Percentiles rank a stretch among this genome's conserved stretches.
These are phyloP conservation scores for Coptodon bakossiorum DNA, from an alignment of 2,113 vertebrate genomes.

Conservation along the genomic window DNA sequence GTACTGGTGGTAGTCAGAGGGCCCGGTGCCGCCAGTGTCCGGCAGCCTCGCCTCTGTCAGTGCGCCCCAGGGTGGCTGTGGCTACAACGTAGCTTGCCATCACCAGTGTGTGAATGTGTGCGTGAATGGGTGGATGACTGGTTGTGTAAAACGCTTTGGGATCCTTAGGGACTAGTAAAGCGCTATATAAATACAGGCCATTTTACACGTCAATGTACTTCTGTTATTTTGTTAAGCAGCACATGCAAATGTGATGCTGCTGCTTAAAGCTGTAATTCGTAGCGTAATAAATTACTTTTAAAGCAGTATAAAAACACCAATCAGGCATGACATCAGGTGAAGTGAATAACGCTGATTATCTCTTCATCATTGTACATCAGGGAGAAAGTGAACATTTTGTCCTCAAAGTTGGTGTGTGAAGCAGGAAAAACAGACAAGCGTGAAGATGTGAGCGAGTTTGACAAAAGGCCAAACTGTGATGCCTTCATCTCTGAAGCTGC, in stretches of 20 bases:
- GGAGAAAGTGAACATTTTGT: not conserved
- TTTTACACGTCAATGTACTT: fast-evolving
- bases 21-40: too few relatives aligned
- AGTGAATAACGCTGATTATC: fast-evolving
- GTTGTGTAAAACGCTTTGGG: too few relatives aligned
- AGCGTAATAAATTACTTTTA: not conserved
- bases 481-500: fast-evolving
- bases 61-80: too few relatives aligned
- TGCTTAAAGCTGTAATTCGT: not conserved
- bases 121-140: too few relatives aligned
- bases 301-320: not conserved
- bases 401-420: not conserved
- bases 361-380: fast-evolving
- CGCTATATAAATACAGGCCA: too few relatives aligned
- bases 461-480: not conserved
- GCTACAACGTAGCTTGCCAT: too few relatives aligned
- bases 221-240: not conserved
- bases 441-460: not conserved
- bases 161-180: too few relatives aligned
- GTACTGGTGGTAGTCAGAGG: too few relatives aligned
- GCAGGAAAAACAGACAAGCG: not conserved
- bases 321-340: fast-evolving
- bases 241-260: not conserved
- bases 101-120: too few relatives aligned
- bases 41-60: too few relatives aligned